Base-by-base conservation (phyloP, 1,140 invertebrate genomes). In the Thereuonema tuberculata region DNA sequence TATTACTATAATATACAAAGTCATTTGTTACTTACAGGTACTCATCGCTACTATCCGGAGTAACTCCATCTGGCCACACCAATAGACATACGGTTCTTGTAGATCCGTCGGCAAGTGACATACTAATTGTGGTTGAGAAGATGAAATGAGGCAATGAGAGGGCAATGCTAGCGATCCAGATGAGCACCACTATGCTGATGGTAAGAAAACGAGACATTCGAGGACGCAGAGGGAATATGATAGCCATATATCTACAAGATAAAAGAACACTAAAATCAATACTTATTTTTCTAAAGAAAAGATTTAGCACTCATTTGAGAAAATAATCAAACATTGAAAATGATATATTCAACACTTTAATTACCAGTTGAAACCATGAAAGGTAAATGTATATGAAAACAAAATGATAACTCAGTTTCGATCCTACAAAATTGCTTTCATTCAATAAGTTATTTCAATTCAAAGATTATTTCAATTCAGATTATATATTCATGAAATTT, bases 191-290 rank as follows among this genome's bases (percentile, higher is more conserved):
- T 46, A 93, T 84, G 61, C 82, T 81, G n/a, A 94, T 72, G 0
- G 92, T 93, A 0, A 82, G 79, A 27, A 82, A 76, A 64, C 82
- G 82, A 2, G 90, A 87, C 78, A 94, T 85, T 50, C 89, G 78
- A 2, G 86, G 89, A 63, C 83, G 78, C 61, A 95, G 74, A 0
- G 93, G 93, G 69, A 88, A 86, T 78, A 95, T 89, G 64, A 95
- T 94, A 26, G 91, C 92, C 74, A 89, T 85, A 70, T 93, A 94
- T 67, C 91, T 91, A 78, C 1, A 73, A 74, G 62, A 56, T 52
- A 55, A 49, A 61, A 25, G 15, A 56, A 59, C 48, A 15, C 5
- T 52, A 52, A 52, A 23, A 52, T 12, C 9, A 52, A 52, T n/a
- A 52, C 12, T 23, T 12, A 23, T 12, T 9, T n/a, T 15, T 9